A percentile compares a stretch with the other conserved stretches of the same genome.
These are phyloP conservation scores for Lutraria rhynchaena DNA, from an alignment of 1,140 invertebrate species.

Conservation along the genomic window DNA sequence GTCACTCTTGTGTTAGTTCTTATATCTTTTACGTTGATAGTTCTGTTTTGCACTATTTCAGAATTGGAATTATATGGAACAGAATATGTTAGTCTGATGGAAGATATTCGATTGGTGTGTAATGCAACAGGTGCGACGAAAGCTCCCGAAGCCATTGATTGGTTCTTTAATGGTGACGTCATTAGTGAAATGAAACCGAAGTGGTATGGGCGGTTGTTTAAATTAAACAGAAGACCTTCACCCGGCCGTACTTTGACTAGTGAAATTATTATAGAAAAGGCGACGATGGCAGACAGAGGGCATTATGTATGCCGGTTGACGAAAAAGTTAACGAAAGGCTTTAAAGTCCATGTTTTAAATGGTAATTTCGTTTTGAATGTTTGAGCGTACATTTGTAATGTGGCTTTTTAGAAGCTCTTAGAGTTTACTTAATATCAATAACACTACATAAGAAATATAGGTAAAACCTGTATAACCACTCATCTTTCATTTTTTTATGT, in stretches of 20 bases:
- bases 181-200: slow-evolving; percentile 29
- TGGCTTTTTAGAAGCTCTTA: not conserved
- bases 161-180: slow-evolving; percentile 66
- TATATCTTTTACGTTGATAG: too few relatives aligned
- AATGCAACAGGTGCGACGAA: slow-evolving; percentile 67
- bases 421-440: too few relatives aligned
- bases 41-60: slow-evolving; percentile 3
- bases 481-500: not conserved
- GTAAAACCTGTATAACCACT: not conserved
- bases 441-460: not conserved
- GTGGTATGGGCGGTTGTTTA: slow-evolving; percentile 1
- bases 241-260: slow-evolving; percentile 53
- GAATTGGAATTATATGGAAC: slow-evolving; percentile 62
- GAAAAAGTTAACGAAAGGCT: slow-evolving; percentile 35
- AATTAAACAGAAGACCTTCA: slow-evolving; percentile 39
- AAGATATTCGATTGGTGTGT: slow-evolving; percentile 65
- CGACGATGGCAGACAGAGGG: slow-evolving; percentile 34
- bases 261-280: slow-evolving; percentile 46
- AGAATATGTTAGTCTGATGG: slow-evolving; percentile 65
- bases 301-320: slow-evolving; percentile 48
- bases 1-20: too few relatives aligned
- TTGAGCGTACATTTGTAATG: not conserved
- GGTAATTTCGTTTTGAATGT: slow-evolving; percentile 10
- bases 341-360: slow-evolving; percentile 52
- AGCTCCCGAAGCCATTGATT: slow-evolving; percentile 70